phyloP scores from a whole-genome alignment of 92 coral and sea anemone species.

The Palythoa caribaeorum region DNA sequence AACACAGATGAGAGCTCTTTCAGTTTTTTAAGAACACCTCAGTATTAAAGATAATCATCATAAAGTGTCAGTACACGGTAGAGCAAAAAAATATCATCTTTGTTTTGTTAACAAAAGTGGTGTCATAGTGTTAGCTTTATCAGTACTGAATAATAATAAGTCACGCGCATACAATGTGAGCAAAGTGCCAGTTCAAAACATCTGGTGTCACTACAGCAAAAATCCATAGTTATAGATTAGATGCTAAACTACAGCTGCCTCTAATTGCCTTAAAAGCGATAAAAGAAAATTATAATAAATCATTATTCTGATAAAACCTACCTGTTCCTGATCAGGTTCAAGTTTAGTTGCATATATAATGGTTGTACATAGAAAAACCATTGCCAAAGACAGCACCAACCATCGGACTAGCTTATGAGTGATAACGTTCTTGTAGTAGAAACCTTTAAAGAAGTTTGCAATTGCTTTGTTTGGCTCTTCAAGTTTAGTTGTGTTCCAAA shows the following conservation, averaged over 20 bases:
- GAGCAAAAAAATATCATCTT: not conserved
- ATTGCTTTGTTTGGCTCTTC: slow-evolving; percentile 79
- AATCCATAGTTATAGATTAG: not conserved
- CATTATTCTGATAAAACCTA: slow-evolving; percentile 34
- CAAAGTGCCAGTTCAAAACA: not conserved
- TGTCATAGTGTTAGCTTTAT: not conserved
- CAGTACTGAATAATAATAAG: not conserved
- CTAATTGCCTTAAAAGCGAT: not conserved
- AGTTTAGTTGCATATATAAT: slow-evolving; percentile 88
- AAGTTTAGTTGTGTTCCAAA: slow-evolving; percentile 49
- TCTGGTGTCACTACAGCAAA: not conserved
- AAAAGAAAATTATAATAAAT: not conserved
- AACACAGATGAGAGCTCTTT: not conserved
- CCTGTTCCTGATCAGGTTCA: slow-evolving; percentile 95
- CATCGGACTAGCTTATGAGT: slow-evolving; percentile 90
- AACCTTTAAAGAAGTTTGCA: slow-evolving; percentile 73
- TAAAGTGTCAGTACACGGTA: not conserved
- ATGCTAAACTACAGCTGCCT: not conserved
- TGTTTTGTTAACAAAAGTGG: not conserved
- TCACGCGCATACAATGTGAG: not conserved
- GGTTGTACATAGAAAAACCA: slow-evolving; percentile 71
- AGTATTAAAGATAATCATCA: not conserved
- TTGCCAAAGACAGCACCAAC: slow-evolving; percentile 76
- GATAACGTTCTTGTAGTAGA: slow-evolving; percentile 75
- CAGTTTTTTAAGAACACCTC: not conserved